Conservation (phyloP, 2,888 invertebrate genomes). For the Geophilus truncorum region DNA sequence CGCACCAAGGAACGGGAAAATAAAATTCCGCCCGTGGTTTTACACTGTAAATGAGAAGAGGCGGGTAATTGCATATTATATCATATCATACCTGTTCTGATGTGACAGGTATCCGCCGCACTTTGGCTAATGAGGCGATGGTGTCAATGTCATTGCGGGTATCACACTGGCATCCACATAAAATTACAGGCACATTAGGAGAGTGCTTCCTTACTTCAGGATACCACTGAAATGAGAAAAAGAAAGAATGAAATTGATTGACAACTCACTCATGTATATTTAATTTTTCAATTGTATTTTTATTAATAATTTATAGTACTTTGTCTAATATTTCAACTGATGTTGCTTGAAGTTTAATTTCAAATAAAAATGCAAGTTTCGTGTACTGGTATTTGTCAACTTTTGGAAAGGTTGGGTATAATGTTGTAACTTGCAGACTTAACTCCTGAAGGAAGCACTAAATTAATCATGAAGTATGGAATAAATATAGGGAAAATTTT, state of each 20-base stretch:
- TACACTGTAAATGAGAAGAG: background rate
- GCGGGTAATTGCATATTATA: background rate
- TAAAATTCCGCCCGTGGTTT: background rate
- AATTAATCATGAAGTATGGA: too few relatives aligned
- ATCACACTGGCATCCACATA: conserved; percentile 64
- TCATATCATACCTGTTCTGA: conserved; percentile 54
- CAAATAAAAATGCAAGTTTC: too few relatives aligned
- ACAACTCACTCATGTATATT: too few relatives aligned
- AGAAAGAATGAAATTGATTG: conserved; percentile 29
- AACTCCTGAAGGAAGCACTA: too few relatives aligned
- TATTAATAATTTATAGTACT: too few relatives aligned
- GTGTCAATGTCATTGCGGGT: conserved; percentile 59
- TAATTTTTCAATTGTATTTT: too few relatives aligned
- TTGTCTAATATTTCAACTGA: too few relatives aligned
- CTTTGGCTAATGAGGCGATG: conserved; percentile 56
- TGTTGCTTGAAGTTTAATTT: too few relatives aligned
- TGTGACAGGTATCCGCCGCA: conserved; percentile 57
- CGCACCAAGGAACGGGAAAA: background rate
- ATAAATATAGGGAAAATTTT: too few relatives aligned
- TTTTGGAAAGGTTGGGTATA: too few relatives aligned
- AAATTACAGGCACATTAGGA: conserved; percentile 58
- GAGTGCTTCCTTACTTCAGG: conserved; percentile 61
- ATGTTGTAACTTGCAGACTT: too few relatives aligned
- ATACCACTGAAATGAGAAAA: conserved; percentile 56
- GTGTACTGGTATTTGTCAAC: too few relatives aligned